Evolutionary conservation across 2,113 vertebrate genomes (phyloP).

Genomic region (Ctenomys sociabilis): DNA sequence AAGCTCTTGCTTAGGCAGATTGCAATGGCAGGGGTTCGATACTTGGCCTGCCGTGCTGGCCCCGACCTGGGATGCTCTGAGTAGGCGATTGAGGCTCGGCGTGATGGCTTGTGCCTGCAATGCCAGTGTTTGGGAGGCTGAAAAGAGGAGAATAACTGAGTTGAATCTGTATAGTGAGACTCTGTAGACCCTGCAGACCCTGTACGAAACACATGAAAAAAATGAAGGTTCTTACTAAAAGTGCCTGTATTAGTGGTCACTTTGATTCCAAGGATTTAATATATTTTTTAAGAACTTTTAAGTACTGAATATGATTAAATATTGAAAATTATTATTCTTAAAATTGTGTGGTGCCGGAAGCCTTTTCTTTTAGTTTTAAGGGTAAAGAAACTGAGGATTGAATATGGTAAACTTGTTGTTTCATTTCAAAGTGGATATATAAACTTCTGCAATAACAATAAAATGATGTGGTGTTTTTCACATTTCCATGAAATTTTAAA

Average conservation of each 20-base stretch:
- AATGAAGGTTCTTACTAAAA: background rate
- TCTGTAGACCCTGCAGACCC: too few species aligned
- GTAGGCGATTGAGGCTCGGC: too few species aligned
- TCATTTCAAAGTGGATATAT: background rate
- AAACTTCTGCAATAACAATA: background rate
- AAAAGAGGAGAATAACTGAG: too few species aligned
- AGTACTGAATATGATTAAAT: background rate
- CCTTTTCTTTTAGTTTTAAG: background rate
- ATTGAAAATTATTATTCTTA: background rate
- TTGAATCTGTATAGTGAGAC: too few species aligned
- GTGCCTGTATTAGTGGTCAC: background rate
- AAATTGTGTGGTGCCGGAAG: background rate
- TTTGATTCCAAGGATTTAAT: background rate
- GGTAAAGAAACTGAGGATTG: background rate
- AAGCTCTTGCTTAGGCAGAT: too few species aligned
- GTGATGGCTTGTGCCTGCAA: too few species aligned
- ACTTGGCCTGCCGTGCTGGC: too few species aligned
- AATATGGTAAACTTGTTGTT: background rate
- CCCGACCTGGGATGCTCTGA: too few species aligned
- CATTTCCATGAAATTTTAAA: slow-evolving; percentile 43
- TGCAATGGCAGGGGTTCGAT: too few species aligned
- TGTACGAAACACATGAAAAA: too few species aligned
- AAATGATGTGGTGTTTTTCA: slow-evolving; percentile 34
- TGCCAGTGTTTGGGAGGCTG: too few species aligned
- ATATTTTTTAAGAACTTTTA: background rate